phyloP scores from a whole-genome alignment of 2,113 vertebrate species.

The Jaculus jaculus region DNA sequence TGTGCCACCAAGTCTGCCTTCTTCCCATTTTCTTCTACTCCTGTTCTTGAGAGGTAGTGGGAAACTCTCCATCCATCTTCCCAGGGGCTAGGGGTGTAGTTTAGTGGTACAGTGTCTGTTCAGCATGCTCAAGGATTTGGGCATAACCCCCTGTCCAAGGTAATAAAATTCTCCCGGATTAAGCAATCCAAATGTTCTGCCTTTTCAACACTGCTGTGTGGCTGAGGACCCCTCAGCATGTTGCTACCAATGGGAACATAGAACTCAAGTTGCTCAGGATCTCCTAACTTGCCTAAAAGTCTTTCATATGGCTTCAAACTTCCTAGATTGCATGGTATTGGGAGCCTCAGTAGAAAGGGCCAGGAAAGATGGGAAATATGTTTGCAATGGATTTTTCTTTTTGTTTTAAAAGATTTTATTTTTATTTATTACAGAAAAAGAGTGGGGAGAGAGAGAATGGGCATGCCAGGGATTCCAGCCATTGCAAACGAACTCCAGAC shows the following conservation, averaged over 20 bases:
- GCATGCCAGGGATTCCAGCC: no score
- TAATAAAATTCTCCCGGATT: background rate
- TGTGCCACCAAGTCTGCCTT: no score
- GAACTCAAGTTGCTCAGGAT: background rate
- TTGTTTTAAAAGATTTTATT: no score
- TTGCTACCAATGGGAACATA: background rate
- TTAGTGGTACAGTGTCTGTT: background rate
- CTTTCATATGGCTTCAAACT: background rate
- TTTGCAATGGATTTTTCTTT: no score
- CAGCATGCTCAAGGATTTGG: background rate
- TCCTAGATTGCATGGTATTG: background rate
- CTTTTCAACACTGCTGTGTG: background rate
- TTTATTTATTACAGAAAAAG: no score
- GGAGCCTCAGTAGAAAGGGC: background rate
- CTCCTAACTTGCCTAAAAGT: background rate
- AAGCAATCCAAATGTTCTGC: background rate
- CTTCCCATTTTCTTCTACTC: background rate
- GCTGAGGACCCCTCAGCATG: background rate
- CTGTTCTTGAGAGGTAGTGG: background rate
- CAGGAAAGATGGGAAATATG: background rate
- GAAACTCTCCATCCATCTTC: background rate
- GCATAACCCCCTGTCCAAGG: background rate
- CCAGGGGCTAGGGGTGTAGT: background rate
- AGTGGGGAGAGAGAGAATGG: no score
- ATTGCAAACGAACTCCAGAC: no score